Evolutionary conservation across 2,888 invertebrate genomes (phyloP), one percentile per base, ranked within the genome.

Genomic region (Stratiomys singularior): DNA sequence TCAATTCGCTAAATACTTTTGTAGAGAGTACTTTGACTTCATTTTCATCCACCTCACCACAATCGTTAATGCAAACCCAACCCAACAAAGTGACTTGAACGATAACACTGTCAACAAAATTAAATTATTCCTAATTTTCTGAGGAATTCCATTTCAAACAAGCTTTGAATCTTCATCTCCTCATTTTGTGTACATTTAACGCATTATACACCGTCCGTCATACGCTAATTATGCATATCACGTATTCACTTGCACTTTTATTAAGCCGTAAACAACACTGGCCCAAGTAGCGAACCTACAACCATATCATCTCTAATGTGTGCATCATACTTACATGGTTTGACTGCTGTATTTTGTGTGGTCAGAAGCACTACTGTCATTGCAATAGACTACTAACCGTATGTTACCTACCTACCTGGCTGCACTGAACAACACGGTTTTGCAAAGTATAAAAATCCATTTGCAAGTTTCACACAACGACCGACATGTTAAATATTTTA

Each of bases 161-260:
- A 64, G 15, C 21, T 64, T 18, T 11, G 64, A 27, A 28, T 64
- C 64, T 30, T 30, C 18, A 64, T 64, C n/a, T 64, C n/a, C n/a
- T 27, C 30, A 18, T 11, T 64, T 64, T 64, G 28, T 30, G 52
- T 18, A 52, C 23, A 15, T n/a, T 18, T 46, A 18, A 30, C 21
- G 37, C 46, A 46, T 67, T 67, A 46, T 18, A 46, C n/a, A 9
- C 44, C 18, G 67, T 44, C 67, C 37, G 44, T 46, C 37, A 46
- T 67, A 21, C 18, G 67, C 1, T 67, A 46, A 67, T 67, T 67
- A 67, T 23, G 21, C 21, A 21, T 4, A 23, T 44, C 67, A 67
- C 67, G 67, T 67, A 67, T 44, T 44, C 46, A 46, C 46, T 46
- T 37, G 67, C 44, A 46, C 67, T 67, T 67, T 67, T 67, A 67